Evolutionary conservation across 2,113 vertebrate genomes (phyloP).

Genomic region (Urocolius indicus): DNA sequence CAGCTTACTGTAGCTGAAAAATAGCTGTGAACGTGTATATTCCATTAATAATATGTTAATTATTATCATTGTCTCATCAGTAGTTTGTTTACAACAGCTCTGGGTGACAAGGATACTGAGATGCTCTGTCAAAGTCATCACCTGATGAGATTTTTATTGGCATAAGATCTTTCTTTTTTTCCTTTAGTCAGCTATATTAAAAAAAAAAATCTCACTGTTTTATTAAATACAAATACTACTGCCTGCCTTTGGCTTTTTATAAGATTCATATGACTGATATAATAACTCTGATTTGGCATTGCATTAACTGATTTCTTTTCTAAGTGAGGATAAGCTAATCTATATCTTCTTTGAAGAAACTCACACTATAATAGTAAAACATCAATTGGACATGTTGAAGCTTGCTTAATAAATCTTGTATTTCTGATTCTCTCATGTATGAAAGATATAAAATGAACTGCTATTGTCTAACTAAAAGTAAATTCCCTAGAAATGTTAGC

Average conservation of each 20-base stretch:
- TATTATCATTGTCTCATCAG: slow-evolving; percentile 85
- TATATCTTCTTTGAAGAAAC: slow-evolving; percentile 23
- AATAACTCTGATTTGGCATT: slow-evolving; percentile 16
- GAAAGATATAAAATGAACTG: neutral
- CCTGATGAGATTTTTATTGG: slow-evolving; percentile 79
- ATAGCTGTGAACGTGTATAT: slow-evolving; percentile 71
- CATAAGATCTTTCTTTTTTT: slow-evolving; percentile 71
- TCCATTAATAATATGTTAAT: slow-evolving; percentile 79
- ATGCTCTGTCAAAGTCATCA: slow-evolving; percentile 77
- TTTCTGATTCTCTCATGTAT: neutral
- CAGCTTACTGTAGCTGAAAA: slow-evolving; percentile 80
- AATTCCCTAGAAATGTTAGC: neutral
- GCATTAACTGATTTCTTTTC: slow-evolving; percentile 35
- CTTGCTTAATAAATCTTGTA: neutral
- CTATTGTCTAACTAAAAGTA: neutral
- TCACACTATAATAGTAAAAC: neutral
- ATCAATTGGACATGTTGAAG: neutral
- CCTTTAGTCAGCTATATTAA: slow-evolving; percentile 67
- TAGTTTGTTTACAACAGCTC: slow-evolving; percentile 78
- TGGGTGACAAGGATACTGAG: slow-evolving; percentile 77
- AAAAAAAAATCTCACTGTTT: slow-evolving; percentile 64
- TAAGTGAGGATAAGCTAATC: neutral
- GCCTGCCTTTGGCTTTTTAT: slow-evolving; percentile 47
- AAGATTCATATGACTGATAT: slow-evolving; percentile 27
- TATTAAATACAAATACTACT: slow-evolving; percentile 68